Conservation (phyloP, 2,888 invertebrate genomes). For the Himalopsyche tibetana region DNA sequence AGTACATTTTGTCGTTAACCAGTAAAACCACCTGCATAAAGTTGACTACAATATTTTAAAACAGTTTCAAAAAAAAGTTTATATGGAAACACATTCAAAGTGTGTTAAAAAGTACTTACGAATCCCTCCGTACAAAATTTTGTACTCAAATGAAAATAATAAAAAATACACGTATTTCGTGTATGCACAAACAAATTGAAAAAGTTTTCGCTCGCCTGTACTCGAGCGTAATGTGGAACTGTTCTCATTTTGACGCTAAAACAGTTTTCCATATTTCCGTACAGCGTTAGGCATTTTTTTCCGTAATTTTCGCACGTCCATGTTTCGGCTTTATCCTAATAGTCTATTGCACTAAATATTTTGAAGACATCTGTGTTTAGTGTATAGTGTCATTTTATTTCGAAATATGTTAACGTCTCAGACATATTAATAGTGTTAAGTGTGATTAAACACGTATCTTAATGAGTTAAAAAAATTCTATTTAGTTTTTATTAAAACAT, state of each 20-base stretch:
- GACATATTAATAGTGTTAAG: no score
- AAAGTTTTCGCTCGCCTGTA: constrained; percentile 6
- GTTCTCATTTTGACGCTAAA: constrained; percentile 11
- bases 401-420: no score
- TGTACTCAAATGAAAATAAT: constrained; percentile 2
- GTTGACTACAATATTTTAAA: background rate
- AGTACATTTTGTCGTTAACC: background rate
- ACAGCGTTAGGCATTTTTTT: background rate
- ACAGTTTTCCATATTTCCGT: background rate
- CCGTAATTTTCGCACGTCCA: background rate
- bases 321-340: background rate
- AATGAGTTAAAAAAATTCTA: no score
- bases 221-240: constrained; percentile 12
- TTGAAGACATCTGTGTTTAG: no score
- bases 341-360: background rate
- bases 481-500: no score
- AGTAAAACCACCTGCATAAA: background rate
- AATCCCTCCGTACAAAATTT: background rate
- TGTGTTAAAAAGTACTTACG: constrained; percentile 20
- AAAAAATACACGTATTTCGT: background rate
- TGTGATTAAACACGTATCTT: no score
- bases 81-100: background rate
- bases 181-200: constrained; percentile 23
- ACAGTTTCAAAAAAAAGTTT: background rate
- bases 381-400: no score